These are phyloP conservation scores for Drosophila histrio DNA, from an alignment of 2,888 invertebrate species.

Conservation along the genomic window DNA sequence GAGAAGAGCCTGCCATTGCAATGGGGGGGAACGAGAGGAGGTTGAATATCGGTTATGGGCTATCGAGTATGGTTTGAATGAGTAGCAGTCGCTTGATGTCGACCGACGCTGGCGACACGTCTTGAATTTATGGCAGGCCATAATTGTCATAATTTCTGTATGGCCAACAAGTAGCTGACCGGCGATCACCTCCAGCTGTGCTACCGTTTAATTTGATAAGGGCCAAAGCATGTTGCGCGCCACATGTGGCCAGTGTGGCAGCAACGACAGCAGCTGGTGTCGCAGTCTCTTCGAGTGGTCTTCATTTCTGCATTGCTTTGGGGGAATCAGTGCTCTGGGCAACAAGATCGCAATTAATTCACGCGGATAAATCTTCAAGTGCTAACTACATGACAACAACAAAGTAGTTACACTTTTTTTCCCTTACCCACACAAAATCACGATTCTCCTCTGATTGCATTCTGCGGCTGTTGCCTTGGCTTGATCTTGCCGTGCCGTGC, in stretches of 20 bases:
- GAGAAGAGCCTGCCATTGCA: slow-evolving; percentile 10
- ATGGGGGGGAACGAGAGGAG: neutral
- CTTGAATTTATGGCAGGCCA: slow-evolving; percentile 76
- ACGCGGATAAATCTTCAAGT: slow-evolving; percentile 84
- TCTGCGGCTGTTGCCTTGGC: slow-evolving; percentile 48
- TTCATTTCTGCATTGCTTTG: slow-evolving; percentile 39
- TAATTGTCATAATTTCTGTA: slow-evolving; percentile 82
- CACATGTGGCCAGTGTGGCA: slow-evolving; percentile 61
- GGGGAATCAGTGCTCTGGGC: slow-evolving; percentile 33
- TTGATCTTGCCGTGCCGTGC: slow-evolving; percentile 39
- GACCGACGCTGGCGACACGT: slow-evolving; percentile 55
- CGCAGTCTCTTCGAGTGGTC: slow-evolving; percentile 23
- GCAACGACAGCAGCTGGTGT: slow-evolving; percentile 26
- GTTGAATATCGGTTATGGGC: slow-evolving; percentile 1
- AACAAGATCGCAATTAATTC: slow-evolving; percentile 84
- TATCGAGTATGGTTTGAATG: slow-evolving; percentile 10
- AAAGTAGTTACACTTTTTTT: slow-evolving; percentile 80
- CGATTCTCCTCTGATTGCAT: slow-evolving; percentile 70
- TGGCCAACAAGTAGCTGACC: slow-evolving; percentile 66
- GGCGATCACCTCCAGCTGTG: slow-evolving; percentile 70
- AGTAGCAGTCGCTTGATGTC: slow-evolving; percentile 62
- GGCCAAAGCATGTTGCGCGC: slow-evolving; percentile 45
- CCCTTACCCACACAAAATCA: slow-evolving; percentile 69
- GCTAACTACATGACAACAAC: slow-evolving; percentile 85
- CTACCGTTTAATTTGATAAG: slow-evolving; percentile 80